phyloP scores from a whole-genome alignment of 2,888 invertebrate species.

The Drosophila anceps region DNA sequence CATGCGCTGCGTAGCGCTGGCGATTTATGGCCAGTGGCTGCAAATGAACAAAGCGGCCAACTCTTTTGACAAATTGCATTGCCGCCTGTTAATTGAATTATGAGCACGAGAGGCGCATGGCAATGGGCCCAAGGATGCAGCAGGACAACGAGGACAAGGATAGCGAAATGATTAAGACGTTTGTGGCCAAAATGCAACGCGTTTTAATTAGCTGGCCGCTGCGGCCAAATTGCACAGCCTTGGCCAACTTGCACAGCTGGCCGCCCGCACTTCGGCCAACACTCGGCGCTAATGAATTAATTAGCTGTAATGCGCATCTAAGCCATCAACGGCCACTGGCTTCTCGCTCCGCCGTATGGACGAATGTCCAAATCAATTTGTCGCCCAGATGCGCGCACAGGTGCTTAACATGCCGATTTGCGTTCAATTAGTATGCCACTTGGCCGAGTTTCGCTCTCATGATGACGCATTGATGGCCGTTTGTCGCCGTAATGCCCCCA shows the following conservation, averaged over 20 bases:
- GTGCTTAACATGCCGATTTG: conserved; percentile 63
- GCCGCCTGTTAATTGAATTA: conserved; percentile 72
- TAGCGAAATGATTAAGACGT: conserved; percentile 26
- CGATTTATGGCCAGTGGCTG: conserved; percentile 71
- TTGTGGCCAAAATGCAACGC: conserved; percentile 47
- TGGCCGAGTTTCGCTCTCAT: background rate
- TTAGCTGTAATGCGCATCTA: conserved; percentile 52
- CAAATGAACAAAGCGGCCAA: conserved; percentile 73
- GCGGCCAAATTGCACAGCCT: background rate
- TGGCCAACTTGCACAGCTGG: conserved; percentile 1
- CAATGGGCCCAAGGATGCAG: background rate
- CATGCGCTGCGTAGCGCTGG: conserved; percentile 63
- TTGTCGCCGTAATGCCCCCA: conserved; percentile 28
- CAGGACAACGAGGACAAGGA: background rate
- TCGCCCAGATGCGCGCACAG: conserved; percentile 34
- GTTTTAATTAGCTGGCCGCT: conserved; percentile 48
- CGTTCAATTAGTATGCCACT: conserved; percentile 65
- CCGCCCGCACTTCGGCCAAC: background rate
- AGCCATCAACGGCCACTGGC: conserved; percentile 14
- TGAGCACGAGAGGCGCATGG: conserved; percentile 19
- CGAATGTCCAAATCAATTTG: conserved; percentile 67
- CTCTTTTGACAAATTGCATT: conserved; percentile 75
- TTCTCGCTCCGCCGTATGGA: conserved; percentile 7
- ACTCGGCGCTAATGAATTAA: conserved; percentile 62
- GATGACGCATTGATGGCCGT: conserved; percentile 5